Base-by-base conservation (phyloP, 2,797 vertebrate genomes). In the Catharus ustulatus region DNA sequence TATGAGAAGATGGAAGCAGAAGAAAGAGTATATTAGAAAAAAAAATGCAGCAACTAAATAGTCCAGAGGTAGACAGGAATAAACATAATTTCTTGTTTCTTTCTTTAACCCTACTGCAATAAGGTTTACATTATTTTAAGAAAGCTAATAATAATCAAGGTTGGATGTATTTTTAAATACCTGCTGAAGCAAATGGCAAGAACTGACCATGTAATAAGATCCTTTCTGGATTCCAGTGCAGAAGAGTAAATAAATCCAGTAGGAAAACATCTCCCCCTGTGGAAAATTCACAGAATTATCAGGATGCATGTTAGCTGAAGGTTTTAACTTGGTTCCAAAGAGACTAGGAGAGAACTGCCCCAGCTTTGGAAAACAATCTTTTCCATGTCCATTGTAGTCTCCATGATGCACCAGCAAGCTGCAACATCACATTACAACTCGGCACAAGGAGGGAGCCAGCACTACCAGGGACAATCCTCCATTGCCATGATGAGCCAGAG, bases 331-430 rank as follows among this genome's bases (percentile, higher is more conserved):
- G 58, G 57, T 83, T 72, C 67, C 71, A 36, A 89, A 89, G 49
- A 62, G 36, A 15, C 20, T 49, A 38, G 66, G 62, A 71, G 55
- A 73, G 27, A 87, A 69, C 7, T 68, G 26, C 36, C 89, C 46
- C 4, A 10, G 82, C 49, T 73, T 26, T 81, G 40, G 71, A 80
- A 95, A 95, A 74, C 85, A 68, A 2, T 71, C 5, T 94, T 94
- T 82, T 94, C 63, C 79, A 6, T 86, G 32, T 95, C 27, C 75
- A 10, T 71, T 94, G 38, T 71, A 99, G 99, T 99, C 79, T 98
- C 99, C 97, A 98, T 99, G 99, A 99, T 99, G 98, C 99, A 99
- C 96, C 99, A 99, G 97, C 99, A 99, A 97, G 98, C 98, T 21
- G 98, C 98, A 81, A 98, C 98, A 4, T 98, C 99, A 8, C 99